A percentile compares a stretch with the other conserved stretches of the same genome.
Evolutionary conservation across 2,797 vertebrate species (phyloP).

Genomic region (Microctenopoma lineatum): DNA sequence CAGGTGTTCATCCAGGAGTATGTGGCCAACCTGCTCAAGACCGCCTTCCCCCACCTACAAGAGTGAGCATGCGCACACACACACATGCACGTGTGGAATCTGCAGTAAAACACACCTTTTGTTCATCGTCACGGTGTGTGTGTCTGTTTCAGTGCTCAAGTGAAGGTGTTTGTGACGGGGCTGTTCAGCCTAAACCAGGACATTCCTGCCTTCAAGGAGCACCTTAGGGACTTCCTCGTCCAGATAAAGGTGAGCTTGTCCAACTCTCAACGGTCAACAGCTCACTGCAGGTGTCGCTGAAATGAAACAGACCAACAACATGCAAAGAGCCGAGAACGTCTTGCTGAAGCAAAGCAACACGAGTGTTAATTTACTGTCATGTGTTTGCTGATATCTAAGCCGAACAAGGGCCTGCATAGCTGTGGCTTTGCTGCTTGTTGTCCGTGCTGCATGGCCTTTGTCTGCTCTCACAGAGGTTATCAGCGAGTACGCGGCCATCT

Average conservation of each 20-base stretch:
- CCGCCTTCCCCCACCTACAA: slow-evolving; percentile 97
- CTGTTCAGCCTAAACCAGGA: slow-evolving; percentile 99
- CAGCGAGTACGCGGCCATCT: slow-evolving; percentile 43
- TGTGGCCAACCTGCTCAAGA: slow-evolving; percentile 97
- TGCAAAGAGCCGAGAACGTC: background rate
- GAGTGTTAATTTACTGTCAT: too few species aligned
- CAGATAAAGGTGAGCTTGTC: slow-evolving; percentile 93
- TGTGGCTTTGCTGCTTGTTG: slow-evolving; percentile 1
- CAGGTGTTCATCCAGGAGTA: slow-evolving; percentile 98
- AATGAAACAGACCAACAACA: too few species aligned
- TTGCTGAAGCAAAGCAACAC: background rate
- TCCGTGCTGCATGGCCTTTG: slow-evolving; percentile 9
- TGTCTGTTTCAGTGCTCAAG: slow-evolving; percentile 90
- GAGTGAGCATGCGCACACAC: slow-evolving; percentile 85
- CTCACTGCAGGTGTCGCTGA: too few species aligned
- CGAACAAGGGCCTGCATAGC: slow-evolving; percentile 1
- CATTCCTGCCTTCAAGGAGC: slow-evolving; percentile 99
- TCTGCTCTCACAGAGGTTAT: slow-evolving; percentile 53
- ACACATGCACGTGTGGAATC: background rate
- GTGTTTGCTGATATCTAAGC: background rate
- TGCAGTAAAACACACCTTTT: background rate
- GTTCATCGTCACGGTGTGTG: background rate
- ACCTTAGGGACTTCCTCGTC: slow-evolving; percentile 97
- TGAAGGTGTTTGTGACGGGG: slow-evolving; percentile 99
- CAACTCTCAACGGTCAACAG: too few species aligned